Evolutionary conservation across 2,113 vertebrate species (phyloP).

Genomic region (Cochlearius cochlearius): DNA sequence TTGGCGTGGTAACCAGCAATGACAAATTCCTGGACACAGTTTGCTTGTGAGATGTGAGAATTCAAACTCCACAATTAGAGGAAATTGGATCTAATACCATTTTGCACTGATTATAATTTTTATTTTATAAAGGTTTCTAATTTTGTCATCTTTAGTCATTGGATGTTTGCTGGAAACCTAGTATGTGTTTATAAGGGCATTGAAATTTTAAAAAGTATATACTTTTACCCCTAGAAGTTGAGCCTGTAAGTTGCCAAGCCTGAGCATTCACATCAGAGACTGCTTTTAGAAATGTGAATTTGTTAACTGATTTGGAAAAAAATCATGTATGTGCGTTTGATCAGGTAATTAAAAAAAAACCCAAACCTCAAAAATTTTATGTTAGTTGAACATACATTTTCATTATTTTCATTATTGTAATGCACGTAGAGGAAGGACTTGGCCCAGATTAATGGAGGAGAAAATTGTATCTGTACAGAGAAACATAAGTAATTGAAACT

Average conservation of each 20-base stretch:
- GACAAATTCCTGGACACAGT: neutral
- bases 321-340: rapidly evolving
- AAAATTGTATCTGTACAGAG: neutral
- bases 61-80: neutral
- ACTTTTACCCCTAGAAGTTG: neutral
- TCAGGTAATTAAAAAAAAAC: neutral
- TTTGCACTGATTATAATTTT: neutral
- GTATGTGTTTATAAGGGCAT: neutral
- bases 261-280: neutral
- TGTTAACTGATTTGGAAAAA: neutral
- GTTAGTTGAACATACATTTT: neutral
- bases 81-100: neutral
- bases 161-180: neutral
- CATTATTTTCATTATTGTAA: neutral
- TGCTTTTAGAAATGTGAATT: neutral
- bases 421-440: neutral
- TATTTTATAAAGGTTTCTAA: neutral
- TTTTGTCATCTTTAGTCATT: neutral
- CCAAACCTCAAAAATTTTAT: neutral
- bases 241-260: neutral
- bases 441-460: neutral
- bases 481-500: neutral
- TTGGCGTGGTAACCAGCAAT: neutral
- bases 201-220: neutral
- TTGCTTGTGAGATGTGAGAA: neutral